A percentile compares a stretch with the other conserved stretches of the same genome.
Evolutionary conservation across 1,140 invertebrate genomes (phyloP).

Genomic region (Whitmania pigra): DNA sequence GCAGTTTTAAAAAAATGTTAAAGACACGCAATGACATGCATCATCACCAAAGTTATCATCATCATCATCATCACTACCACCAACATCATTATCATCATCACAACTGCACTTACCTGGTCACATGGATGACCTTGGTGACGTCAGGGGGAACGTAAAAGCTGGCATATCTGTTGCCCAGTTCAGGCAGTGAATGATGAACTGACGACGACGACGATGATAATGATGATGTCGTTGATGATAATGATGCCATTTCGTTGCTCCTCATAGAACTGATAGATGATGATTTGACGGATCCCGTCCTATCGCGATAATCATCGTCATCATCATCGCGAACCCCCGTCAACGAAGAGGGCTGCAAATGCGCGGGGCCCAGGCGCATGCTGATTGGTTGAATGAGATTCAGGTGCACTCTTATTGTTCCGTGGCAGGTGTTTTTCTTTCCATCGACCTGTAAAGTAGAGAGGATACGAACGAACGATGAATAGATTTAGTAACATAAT

Average conservation of each 20-base stretch:
- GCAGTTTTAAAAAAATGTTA: too few species aligned
- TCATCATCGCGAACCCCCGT: too few species aligned
- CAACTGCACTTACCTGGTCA: conserved; percentile 38
- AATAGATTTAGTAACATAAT: too few species aligned
- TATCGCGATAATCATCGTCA: conserved; percentile 46
- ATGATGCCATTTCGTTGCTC: background rate
- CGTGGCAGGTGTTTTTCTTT: conserved; percentile 41
- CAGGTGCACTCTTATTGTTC: conserved; percentile 49
- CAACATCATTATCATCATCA: too few species aligned
- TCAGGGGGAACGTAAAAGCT: conserved; percentile 51
- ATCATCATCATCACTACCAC: too few species aligned
- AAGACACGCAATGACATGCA: too few species aligned
- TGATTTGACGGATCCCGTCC: conserved; percentile 43
- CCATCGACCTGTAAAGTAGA: too few species aligned
- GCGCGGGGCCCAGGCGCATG: conserved; percentile 47
- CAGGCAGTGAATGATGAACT: conserved; percentile 47
- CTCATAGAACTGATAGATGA: conserved; percentile 32
- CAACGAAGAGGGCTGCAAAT: conserved; percentile 38
- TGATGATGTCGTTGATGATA: too few species aligned
- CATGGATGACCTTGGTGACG: conserved; percentile 48
- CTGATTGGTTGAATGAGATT: conserved; percentile 51
- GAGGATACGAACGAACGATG: too few species aligned
- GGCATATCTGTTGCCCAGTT: conserved; percentile 39
- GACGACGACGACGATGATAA: conserved; percentile 42
- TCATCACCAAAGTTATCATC: too few species aligned